Evolutionary conservation across 2,797 vertebrate genomes (phyloP).

Genomic region (Rhynchotus rufescens): DNA sequence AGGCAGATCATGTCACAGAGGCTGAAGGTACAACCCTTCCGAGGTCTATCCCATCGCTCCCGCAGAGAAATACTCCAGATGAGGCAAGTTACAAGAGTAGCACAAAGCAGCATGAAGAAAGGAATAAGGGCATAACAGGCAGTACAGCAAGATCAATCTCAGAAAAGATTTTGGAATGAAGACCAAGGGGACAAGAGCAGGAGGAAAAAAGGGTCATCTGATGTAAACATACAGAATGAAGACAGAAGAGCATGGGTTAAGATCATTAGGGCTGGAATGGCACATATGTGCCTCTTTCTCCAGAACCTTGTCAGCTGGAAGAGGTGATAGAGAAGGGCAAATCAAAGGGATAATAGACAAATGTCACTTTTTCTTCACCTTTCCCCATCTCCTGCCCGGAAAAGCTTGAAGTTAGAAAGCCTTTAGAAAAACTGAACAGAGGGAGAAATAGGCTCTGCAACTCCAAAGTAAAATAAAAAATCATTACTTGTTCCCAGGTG

Average conservation of each 20-base stretch:
- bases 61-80: not conserved
- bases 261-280: not conserved
- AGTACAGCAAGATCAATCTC: not conserved
- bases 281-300: not conserved
- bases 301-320: not conserved
- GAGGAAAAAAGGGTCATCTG: not conserved
- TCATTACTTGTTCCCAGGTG: not conserved
- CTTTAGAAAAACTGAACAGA: not conserved
- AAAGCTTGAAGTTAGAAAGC: not conserved
- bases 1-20: not conserved
- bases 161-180: not conserved
- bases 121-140: not conserved
- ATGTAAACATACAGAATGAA: not conserved
- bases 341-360: not conserved
- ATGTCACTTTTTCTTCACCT: not conserved
- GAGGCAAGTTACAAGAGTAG: not conserved
- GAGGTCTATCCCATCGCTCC: not conserved
- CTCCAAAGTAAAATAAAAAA: not conserved
- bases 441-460: not conserved
- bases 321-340: not conserved
- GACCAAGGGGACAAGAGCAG: not conserved
- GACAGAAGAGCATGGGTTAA: not conserved
- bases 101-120: not conserved
- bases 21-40: not conserved
- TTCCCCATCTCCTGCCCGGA: not conserved